A percentile compares a stretch with the other conserved stretches of the same genome.
Conservation (phyloP, 2,113 vertebrate species). For the Neolamprologus longior region DNA sequence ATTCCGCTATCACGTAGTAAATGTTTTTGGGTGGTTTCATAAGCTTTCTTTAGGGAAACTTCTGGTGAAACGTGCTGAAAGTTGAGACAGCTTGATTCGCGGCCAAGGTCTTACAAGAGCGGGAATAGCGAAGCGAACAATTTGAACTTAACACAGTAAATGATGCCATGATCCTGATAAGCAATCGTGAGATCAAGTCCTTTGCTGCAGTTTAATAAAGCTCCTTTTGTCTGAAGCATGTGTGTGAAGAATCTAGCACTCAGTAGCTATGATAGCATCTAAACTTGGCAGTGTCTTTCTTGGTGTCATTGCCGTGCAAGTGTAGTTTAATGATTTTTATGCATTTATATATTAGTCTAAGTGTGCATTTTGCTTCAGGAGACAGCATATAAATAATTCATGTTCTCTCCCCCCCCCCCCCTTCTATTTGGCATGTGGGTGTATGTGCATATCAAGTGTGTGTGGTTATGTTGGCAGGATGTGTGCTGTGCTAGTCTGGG, state of each 20-base stretch:
- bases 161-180: slow-evolving; percentile 8
- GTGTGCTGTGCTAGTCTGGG: slow-evolving; percentile 19
- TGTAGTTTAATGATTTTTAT: neutral
- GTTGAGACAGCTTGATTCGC: neutral
- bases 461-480: slow-evolving; percentile 28
- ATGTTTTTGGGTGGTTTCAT: neutral
- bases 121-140: neutral
- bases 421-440: neutral
- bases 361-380: neutral
- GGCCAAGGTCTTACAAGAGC: neutral
- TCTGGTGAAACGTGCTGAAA: neutral
- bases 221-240: slow-evolving; percentile 1
- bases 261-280: slow-evolving; percentile 35
- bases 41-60: neutral
- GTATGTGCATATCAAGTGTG: neutral
- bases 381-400: neutral
- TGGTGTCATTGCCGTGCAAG: neutral
- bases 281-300: neutral
- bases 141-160: slow-evolving; percentile 14
- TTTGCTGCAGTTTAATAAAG: slow-evolving; percentile 2
- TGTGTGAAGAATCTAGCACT: slow-evolving; percentile 7
- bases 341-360: neutral
- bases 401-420: neutral
- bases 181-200: neutral
- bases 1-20: neutral